These are phyloP conservation scores for Xylota sylvarum DNA, from an alignment of 2,888 invertebrate species.

Conservation along the genomic window DNA sequence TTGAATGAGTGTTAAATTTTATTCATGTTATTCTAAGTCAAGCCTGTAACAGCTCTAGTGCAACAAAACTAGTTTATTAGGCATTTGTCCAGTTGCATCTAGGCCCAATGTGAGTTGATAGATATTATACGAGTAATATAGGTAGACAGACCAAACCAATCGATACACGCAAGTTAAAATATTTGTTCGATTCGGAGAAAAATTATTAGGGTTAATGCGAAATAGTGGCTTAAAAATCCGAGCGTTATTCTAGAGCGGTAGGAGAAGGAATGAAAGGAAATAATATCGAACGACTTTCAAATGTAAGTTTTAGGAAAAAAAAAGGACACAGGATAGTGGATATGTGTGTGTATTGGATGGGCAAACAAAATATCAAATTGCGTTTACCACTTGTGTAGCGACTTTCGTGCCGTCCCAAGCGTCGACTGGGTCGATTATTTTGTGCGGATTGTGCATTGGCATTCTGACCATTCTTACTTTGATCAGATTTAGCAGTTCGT, in stretches of 20 bases:
- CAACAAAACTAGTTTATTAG: background rate
- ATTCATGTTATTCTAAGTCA: conserved; percentile 5
- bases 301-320: background rate
- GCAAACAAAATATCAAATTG: conserved; percentile 74
- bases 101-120: conserved; percentile 10
- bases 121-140: conserved; percentile 4
- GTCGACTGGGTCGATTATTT: conserved; percentile 78
- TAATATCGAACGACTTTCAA: conserved; percentile 25
- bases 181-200: conserved; percentile 48
- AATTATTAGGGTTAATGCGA: conserved; percentile 50
- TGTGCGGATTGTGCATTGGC: conserved; percentile 76
- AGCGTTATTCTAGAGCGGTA: conserved; percentile 50
- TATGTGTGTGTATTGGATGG: conserved; percentile 1
- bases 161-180: conserved; percentile 74
- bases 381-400: conserved; percentile 81
- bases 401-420: conserved; percentile 80
- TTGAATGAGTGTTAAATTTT: conserved; percentile 28
- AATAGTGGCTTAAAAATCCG: conserved; percentile 34
- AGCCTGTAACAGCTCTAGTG: conserved; percentile 6
- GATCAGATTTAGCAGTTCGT: conserved; percentile 73
- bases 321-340: conserved; percentile 9
- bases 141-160: conserved; percentile 65
- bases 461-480: conserved; percentile 76
- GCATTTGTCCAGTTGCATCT: background rate
- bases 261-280: conserved; percentile 59